phyloP scores from a whole-genome alignment of 1,140 invertebrate species.

The Propsilocerus akamusi region DNA sequence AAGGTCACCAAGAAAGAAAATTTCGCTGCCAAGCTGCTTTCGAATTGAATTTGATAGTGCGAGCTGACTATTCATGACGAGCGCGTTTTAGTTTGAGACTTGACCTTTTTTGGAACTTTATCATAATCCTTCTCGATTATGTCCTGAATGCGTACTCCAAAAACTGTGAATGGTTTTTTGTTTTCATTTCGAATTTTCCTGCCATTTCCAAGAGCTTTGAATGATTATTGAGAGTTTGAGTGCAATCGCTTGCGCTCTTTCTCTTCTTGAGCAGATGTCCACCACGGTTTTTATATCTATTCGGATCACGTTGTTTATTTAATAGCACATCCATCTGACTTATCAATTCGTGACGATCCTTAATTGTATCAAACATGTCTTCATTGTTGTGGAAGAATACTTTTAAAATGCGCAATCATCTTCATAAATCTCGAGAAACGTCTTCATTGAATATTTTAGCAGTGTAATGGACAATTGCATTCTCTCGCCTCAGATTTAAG shows the following conservation, averaged over 20 bases:
- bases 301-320: slow-evolving; percentile 49
- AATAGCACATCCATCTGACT: slow-evolving; percentile 47
- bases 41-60: too few relatives aligned
- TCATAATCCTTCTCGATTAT: not conserved
- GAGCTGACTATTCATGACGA: too few relatives aligned
- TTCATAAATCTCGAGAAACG: slow-evolving; percentile 49
- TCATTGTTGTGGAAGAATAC: slow-evolving; percentile 45
- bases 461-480: slow-evolving; percentile 36
- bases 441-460: slow-evolving; percentile 52
- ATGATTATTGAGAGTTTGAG: slow-evolving; percentile 47
- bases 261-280: slow-evolving; percentile 68
- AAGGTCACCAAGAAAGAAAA: too few relatives aligned
- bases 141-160: not conserved
- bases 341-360: slow-evolving; percentile 40
- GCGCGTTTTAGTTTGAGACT: too few relatives aligned
- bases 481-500: slow-evolving; percentile 38
- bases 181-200: slow-evolving; percentile 7
- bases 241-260: slow-evolving; percentile 53
- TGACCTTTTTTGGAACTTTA: too few relatives aligned
- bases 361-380: slow-evolving; percentile 42
- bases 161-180: not conserved
- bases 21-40: too few relatives aligned
- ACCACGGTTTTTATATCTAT: slow-evolving; percentile 66
- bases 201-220: slow-evolving; percentile 32
- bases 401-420: slow-evolving; percentile 46